phyloP scores from a whole-genome alignment of 2,888 invertebrate genomes.

The Oscheius sp. region DNA sequence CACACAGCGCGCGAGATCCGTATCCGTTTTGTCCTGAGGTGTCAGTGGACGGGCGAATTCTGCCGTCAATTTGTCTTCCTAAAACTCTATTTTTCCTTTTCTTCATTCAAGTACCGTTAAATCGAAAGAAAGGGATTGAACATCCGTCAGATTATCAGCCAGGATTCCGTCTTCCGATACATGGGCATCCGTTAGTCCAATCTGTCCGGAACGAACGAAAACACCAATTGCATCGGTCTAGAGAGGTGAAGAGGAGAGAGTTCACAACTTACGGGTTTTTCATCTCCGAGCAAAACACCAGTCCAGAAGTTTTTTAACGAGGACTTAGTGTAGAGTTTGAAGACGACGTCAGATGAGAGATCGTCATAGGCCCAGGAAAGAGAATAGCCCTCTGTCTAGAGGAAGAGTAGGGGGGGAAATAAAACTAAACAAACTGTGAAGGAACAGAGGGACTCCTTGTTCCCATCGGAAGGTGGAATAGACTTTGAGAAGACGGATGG shows the following conservation, averaged over 20 bases:
- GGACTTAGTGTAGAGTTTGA: conserved; percentile 43
- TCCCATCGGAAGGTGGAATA: background rate
- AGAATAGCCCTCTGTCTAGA: conserved; percentile 35
- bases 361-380: conserved; percentile 52
- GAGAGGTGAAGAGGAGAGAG: no score
- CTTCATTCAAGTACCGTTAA: background rate
- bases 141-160: conserved; percentile 52
- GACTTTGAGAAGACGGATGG: conserved; percentile 7
- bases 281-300: conserved; percentile 44
- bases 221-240: conserved; percentile 53
- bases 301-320: conserved; percentile 47
- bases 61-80: conserved; percentile 44
- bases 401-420: background rate
- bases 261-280: conserved; percentile 43
- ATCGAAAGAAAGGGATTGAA: conserved; percentile 51
- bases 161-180: conserved; percentile 46
- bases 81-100: conserved; percentile 9
- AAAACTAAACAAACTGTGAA: background rate
- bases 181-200: conserved; percentile 53
- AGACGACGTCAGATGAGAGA: conserved; percentile 51
- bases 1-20: conserved; percentile 39
- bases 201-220: conserved; percentile 52
- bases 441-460: conserved; percentile 15
- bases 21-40: conserved; percentile 32
- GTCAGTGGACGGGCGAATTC: conserved; percentile 43